Conservation (phyloP, 2,113 vertebrate genomes). For the Ia io region DNA sequence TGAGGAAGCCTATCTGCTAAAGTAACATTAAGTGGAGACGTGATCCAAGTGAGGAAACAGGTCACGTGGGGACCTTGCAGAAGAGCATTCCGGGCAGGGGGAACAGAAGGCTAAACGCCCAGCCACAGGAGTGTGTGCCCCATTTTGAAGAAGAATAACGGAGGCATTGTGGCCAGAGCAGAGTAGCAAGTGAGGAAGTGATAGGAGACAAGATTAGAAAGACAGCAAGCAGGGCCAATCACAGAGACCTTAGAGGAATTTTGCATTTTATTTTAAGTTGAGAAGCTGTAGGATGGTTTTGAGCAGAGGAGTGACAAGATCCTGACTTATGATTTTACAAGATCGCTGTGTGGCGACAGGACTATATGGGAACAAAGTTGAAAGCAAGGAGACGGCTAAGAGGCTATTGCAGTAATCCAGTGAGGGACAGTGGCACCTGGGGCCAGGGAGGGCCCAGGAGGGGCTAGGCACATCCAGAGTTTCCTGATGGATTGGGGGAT, state of each 20-base stretch:
- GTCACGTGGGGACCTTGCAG: neutral
- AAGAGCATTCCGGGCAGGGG: neutral
- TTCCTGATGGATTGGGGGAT: neutral
- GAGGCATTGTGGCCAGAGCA: neutral
- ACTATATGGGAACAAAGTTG: too few relatives aligned
- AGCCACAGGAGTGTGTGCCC: neutral
- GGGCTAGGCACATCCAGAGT: neutral
- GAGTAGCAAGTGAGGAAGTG: neutral
- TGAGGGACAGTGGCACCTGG: neutral
- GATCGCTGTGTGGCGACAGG: neutral
- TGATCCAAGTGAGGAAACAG: neutral
- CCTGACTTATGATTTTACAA: neutral
- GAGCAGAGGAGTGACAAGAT: neutral
- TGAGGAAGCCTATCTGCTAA: neutral
- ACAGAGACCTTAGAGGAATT: too few relatives aligned
- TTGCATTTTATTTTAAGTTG: neutral
- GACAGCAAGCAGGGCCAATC: neutral
- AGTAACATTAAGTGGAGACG: neutral
- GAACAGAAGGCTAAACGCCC: neutral
- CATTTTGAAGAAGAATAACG: neutral
- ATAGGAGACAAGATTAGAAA: neutral
- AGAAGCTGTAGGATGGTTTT: neutral
- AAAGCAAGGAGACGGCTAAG: neutral
- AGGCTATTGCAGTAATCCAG: neutral
- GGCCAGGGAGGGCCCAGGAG: rapidly evolving